Evolutionary conservation across 92 coral and sea anemone species (phyloP).

Genomic region (Zoanthus gigantus): DNA sequence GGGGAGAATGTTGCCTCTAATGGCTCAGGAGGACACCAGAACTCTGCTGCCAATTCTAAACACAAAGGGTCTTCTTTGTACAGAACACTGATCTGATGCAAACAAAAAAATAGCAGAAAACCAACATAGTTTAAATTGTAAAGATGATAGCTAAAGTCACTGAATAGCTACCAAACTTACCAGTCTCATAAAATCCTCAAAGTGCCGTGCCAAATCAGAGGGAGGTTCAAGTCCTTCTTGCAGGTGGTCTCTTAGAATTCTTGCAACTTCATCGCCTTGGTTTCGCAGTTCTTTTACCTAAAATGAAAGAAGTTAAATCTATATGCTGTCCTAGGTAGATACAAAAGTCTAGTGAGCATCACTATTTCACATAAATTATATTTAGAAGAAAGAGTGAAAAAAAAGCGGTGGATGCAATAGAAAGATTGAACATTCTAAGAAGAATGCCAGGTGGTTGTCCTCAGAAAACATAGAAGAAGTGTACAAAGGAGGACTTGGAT

Average conservation of each 20-base stretch:
- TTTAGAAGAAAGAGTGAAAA: too few relatives aligned
- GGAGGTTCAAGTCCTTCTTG: constrained; percentile 95
- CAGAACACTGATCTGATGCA: constrained; percentile 85
- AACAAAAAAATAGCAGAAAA: not conserved
- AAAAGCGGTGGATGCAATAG: too few relatives aligned
- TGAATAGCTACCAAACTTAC: constrained; percentile 47
- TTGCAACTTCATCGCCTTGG: constrained; percentile 97
- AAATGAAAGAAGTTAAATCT: not conserved
- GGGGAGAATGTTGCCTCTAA: constrained; percentile 71
- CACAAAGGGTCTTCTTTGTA: constrained; percentile 83
- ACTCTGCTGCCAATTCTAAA: constrained; percentile 88
- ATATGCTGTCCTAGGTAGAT: too few relatives aligned
- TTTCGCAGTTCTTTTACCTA: constrained; percentile 96
- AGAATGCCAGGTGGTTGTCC: too few relatives aligned
- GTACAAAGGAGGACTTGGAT: too few relatives aligned
- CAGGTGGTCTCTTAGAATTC: constrained; percentile 89
- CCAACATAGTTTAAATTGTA: not conserved
- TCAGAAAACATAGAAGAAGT: too few relatives aligned
- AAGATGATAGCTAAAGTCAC: not conserved
- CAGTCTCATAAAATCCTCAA: constrained; percentile 90
- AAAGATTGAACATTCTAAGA: too few relatives aligned
- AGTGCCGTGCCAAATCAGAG: constrained; percentile 79
- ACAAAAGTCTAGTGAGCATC: too few relatives aligned
- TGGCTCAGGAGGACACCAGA: constrained; percentile 91
- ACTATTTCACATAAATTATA: too few relatives aligned